These are phyloP conservation scores for Troides oblongomaculatus DNA, from an alignment of 2,888 invertebrate genomes.

Conservation along the genomic window DNA sequence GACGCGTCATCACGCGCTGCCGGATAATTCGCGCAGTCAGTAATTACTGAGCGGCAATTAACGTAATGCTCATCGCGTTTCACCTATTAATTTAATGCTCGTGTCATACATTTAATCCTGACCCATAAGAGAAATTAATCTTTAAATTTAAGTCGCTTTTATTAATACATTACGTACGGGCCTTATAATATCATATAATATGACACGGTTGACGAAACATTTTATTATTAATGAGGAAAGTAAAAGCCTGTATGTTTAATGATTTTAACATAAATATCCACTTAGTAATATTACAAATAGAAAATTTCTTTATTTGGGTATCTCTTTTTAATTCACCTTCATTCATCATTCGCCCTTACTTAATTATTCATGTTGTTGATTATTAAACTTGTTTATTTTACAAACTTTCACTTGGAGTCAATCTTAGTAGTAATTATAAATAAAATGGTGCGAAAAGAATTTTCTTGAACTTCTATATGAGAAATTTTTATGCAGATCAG, in stretches of 20 bases:
- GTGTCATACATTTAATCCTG: slow-evolving; percentile 20
- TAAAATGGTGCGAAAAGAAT: neutral
- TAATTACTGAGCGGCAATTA: slow-evolving; percentile 38
- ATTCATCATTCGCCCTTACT: too few relatives aligned
- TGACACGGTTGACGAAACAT: too few relatives aligned
- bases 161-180: neutral
- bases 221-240: too few relatives aligned
- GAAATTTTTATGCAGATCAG: slow-evolving; percentile 39
- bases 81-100: slow-evolving; percentile 27
- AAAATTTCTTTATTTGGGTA: too few relatives aligned
- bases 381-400: neutral
- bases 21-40: slow-evolving; percentile 37
- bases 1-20: slow-evolving; percentile 33
- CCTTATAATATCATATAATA: too few relatives aligned
- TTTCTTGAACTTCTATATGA: neutral
- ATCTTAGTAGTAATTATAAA: neutral
- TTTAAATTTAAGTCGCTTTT: slow-evolving; percentile 1
- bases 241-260: too few relatives aligned
- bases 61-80: slow-evolving; percentile 32
- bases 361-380: neutral
- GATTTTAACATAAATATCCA: too few relatives aligned
- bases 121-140: slow-evolving; percentile 1
- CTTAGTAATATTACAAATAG: too few relatives aligned
- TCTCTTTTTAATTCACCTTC: too few relatives aligned
- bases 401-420: neutral